These are phyloP conservation scores for Phasianus colchicus DNA, from an alignment of 2,113 vertebrate genomes.

Conservation along the genomic window DNA sequence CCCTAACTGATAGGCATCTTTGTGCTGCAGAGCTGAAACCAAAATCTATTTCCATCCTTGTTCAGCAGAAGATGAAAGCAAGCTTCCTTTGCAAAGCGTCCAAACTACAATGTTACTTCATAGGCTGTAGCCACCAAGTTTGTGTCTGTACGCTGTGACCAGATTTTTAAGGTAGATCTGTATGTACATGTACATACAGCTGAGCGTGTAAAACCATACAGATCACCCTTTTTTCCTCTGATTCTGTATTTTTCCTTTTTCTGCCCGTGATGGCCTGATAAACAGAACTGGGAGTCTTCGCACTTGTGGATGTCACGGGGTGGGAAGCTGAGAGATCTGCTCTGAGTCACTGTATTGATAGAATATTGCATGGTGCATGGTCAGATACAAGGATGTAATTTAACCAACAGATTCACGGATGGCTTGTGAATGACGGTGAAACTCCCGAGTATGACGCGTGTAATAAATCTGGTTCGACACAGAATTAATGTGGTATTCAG, in stretches of 20 bases:
- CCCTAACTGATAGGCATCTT: neutral
- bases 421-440: neutral
- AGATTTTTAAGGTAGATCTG: neutral
- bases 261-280: neutral
- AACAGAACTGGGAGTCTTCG: neutral
- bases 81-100: neutral
- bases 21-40: neutral
- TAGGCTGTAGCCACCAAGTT: neutral
- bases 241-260: neutral
- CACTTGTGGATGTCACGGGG: neutral
- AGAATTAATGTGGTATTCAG: neutral
- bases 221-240: neutral
- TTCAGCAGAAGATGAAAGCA: neutral
- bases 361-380: neutral
- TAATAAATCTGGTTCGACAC: neutral
- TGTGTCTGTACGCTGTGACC: neutral
- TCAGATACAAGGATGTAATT: neutral
- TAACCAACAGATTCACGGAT: neutral
- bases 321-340: neutral
- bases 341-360: neutral
- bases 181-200: rapidly evolving
- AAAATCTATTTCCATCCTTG: neutral
- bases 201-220: neutral
- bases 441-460: neutral
- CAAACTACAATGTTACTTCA: rapidly evolving